A percentile compares a stretch with the other conserved stretches of the same genome.
These are phyloP conservation scores for Cladopsammia gracilis DNA, from an alignment of 64 coral and sea anemone genomes.

Conservation along the genomic window DNA sequence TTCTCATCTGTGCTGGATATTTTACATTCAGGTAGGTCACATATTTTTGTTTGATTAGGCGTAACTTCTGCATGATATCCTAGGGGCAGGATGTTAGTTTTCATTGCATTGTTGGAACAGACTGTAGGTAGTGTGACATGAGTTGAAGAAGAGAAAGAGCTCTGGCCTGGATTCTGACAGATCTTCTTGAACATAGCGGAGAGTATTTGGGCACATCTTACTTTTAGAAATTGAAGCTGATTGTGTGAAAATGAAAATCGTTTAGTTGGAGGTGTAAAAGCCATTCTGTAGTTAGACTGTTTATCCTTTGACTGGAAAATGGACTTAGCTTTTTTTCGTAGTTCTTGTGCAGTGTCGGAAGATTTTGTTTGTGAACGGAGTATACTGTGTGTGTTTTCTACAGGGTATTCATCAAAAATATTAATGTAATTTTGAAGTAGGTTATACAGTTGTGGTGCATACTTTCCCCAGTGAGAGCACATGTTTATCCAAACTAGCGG, in stretches of 20 bases:
- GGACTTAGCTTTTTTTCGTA: slow-evolving; percentile 56
- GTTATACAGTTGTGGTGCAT: slow-evolving; percentile 20
- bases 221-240: slow-evolving; percentile 24
- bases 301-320: slow-evolving; percentile 44
- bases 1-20: neutral
- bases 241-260: slow-evolving; percentile 8
- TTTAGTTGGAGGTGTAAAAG: neutral
- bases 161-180: neutral
- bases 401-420: slow-evolving; percentile 62
- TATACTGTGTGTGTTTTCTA: slow-evolving; percentile 59
- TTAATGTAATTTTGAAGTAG: slow-evolving; percentile 6
- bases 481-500: slow-evolving; percentile 41
- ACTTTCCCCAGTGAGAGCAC: slow-evolving; percentile 26
- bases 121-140: neutral
- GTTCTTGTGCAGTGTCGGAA: slow-evolving; percentile 35
- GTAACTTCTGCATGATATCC: neutral
- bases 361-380: slow-evolving; percentile 21
- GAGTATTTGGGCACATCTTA: slow-evolving; percentile 28
- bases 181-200: slow-evolving; percentile 2
- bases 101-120: neutral
- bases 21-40: slow-evolving; percentile 25
- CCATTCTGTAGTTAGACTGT: slow-evolving; percentile 3
- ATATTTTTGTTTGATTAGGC: neutral
- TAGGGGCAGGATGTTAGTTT: neutral
- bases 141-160: neutral